Percentiles rank a stretch among this genome's conserved stretches.
phyloP scores from a whole-genome alignment of 2,888 invertebrate genomes.

The Eupithecia subfuscata region DNA sequence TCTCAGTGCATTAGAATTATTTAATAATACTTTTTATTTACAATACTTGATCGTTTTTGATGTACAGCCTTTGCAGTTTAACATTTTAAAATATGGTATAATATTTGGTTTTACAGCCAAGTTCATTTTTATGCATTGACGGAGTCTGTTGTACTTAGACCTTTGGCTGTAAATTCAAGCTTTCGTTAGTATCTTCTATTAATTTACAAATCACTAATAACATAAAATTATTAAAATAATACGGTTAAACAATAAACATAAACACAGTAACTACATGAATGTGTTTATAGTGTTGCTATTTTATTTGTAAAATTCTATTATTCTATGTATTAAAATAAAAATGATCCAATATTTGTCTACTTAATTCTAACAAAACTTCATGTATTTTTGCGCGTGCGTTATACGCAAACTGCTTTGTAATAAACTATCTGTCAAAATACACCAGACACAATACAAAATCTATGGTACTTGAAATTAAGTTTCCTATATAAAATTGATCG shows the following conservation, averaged over 20 bases:
- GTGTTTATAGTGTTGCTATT: slow-evolving; percentile 31
- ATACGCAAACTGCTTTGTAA: slow-evolving; percentile 19
- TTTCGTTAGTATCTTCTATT: slow-evolving; percentile 50
- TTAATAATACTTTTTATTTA: slow-evolving; percentile 23
- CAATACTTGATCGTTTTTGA: slow-evolving; percentile 33
- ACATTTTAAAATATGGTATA: slow-evolving; percentile 18
- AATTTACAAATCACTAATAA: slow-evolving; percentile 66
- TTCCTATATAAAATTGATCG: slow-evolving; percentile 23
- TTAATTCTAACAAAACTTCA: slow-evolving; percentile 19
- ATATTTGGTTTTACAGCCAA: slow-evolving; percentile 28
- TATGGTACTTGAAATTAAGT: slow-evolving; percentile 15
- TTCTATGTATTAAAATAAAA: slow-evolving; percentile 34
- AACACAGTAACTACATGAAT: slow-evolving; percentile 52
- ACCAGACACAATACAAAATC: slow-evolving; percentile 21
- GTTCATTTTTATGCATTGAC: slow-evolving; percentile 4
- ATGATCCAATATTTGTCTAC: slow-evolving; percentile 32
- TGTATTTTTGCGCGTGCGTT: slow-evolving; percentile 13
- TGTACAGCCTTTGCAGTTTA: slow-evolving; percentile 27
- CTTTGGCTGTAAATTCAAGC: slow-evolving; percentile 59
- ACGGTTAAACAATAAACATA: slow-evolving; percentile 57
- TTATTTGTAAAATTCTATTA: slow-evolving; percentile 50
- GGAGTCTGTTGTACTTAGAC: slow-evolving; percentile 51
- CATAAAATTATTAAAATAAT: slow-evolving; percentile 54
- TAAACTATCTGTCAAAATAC: neutral
- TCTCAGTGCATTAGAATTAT: neutral